Conservation (phyloP, 1,140 invertebrate species). For the Dreissena rostriformis region DNA sequence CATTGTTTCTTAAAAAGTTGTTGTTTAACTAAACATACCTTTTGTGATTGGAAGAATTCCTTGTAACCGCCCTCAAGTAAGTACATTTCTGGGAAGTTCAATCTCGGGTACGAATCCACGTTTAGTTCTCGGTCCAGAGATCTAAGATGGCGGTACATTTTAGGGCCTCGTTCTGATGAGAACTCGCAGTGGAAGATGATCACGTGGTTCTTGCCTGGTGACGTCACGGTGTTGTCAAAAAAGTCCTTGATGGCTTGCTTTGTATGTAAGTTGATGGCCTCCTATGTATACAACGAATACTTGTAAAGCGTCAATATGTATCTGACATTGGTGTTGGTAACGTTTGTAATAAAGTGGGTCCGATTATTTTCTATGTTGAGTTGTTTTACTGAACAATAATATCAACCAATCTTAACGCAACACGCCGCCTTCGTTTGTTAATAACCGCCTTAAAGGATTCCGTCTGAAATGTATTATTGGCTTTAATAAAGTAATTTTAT, state of each 20-base stretch:
- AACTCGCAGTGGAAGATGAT: constrained; percentile 56
- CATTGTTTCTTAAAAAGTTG: not conserved
- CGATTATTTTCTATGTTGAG: not conserved
- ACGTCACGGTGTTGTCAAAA: constrained; percentile 82
- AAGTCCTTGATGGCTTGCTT: constrained; percentile 87
- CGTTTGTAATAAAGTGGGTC: too few species aligned
- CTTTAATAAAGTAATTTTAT: too few species aligned
- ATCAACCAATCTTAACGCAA: too few species aligned
- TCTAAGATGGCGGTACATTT: constrained; percentile 91
- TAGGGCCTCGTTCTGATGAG: constrained; percentile 55
- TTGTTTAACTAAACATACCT: constrained; percentile 47
- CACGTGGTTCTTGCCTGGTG: constrained; percentile 20
- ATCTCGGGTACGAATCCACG: constrained; percentile 90
- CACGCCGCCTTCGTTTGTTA: too few species aligned
- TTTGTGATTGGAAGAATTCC: constrained; percentile 88
- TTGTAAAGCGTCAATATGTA: too few species aligned
- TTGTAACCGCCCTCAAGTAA: constrained; percentile 97
- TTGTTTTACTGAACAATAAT: too few species aligned
- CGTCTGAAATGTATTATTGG: too few species aligned
- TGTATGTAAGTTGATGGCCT: constrained; percentile 92
- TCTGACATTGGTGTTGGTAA: not conserved
- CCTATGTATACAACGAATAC: constrained; percentile 70
- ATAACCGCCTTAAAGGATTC: too few species aligned
- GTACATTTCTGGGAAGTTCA: constrained; percentile 97
- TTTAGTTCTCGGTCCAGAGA: constrained; percentile 92